A percentile compares a stretch with the other conserved stretches of the same genome.
phyloP scores from a whole-genome alignment of 92 coral and sea anemone species.

The Epizoanthus fatuus region DNA sequence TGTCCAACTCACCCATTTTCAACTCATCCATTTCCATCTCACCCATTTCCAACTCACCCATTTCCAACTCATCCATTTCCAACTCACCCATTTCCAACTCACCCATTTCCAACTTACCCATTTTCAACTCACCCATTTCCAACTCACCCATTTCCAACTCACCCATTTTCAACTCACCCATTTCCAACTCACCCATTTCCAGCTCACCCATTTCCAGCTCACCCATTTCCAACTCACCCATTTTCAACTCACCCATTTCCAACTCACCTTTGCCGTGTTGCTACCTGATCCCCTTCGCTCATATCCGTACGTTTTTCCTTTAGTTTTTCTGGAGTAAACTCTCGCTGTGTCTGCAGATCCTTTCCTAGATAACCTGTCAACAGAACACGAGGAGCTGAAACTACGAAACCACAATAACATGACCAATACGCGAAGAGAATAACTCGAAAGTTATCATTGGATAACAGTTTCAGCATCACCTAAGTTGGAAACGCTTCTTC shows the following conservation, averaged over 20 bases:
- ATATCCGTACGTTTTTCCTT: neutral
- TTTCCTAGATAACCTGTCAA: neutral
- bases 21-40: neutral
- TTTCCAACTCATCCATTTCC: neutral
- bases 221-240: neutral
- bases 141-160: neutral
- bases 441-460: too few relatives aligned
- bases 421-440: too few relatives aligned
- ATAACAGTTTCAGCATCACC: too few relatives aligned
- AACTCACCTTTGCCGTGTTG: constrained; percentile 1
- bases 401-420: too few relatives aligned
- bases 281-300: neutral
- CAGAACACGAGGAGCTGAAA: too few relatives aligned
- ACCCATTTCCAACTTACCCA: too few relatives aligned
- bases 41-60: neutral
- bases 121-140: too few relatives aligned
- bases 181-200: neutral
- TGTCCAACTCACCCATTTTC: too few relatives aligned
- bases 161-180: neutral
- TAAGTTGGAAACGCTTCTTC: too few relatives aligned
- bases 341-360: neutral
- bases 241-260: neutral
- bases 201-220: neutral
- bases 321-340: neutral
- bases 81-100: neutral